Conservation (phyloP, 2,797 vertebrate species). For the Kryptopterus vitreolus region DNA sequence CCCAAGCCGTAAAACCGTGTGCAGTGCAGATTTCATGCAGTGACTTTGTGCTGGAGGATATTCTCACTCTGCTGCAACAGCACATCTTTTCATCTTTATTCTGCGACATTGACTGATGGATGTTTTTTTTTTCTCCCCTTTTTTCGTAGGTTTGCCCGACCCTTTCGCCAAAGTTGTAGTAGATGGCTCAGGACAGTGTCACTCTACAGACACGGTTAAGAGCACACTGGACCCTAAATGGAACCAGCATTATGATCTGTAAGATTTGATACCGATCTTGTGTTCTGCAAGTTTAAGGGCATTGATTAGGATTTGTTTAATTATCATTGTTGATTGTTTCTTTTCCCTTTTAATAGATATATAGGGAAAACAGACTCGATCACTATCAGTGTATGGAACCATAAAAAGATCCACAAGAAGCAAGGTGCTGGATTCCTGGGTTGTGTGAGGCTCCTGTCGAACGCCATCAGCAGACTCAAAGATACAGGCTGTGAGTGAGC, state of each 20-base stretch:
- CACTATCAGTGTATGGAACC: conserved; percentile 99
- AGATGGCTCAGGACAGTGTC: conserved; percentile 96
- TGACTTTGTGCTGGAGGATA: neutral
- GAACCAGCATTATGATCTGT: conserved; percentile 99
- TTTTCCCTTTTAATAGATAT: conserved; percentile 75
- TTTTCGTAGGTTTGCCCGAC: conserved; percentile 86
- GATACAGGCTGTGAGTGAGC: conserved; percentile 93
- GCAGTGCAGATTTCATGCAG: neutral
- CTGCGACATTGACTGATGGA: conserved; percentile 4
- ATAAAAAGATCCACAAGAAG: conserved; percentile 99
- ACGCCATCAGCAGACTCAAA: conserved; percentile 96
- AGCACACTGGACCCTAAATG: conserved; percentile 98
- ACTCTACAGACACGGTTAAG: conserved; percentile 98
- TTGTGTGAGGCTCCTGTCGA: conserved; percentile 93
- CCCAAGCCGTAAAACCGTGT: neutral
- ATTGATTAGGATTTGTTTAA: neutral
- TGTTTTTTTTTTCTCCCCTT: conserved; percentile 7
- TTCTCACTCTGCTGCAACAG: neutral
- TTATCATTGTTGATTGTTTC: neutral
- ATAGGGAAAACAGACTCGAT: conserved; percentile 97
- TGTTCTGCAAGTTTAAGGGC: neutral
- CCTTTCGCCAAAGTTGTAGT: conserved; percentile 97
- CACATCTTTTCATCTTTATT: neutral
- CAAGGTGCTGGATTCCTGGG: conserved; percentile 97
- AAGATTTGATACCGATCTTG: conserved; percentile 64